Evolutionary conservation across 2,113 vertebrate species (phyloP).

Genomic region (Psittacula cyanocephala): DNA sequence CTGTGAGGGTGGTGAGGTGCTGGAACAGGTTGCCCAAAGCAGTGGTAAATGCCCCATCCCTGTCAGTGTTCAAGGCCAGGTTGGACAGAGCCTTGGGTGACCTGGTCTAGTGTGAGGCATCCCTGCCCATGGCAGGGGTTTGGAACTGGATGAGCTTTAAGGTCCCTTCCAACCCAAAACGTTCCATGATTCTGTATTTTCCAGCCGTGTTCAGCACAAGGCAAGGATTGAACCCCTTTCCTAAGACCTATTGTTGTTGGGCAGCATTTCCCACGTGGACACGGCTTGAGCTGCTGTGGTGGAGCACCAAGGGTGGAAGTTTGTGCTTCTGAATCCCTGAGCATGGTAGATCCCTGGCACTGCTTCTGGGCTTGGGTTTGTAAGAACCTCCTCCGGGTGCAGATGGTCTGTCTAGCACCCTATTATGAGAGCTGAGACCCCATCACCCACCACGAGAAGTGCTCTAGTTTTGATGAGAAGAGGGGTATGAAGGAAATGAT

Average conservation of each 20-base stretch:
- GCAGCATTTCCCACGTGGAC: neutral
- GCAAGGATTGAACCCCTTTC: neutral
- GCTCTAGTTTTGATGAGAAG: neutral
- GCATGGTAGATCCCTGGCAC: neutral
- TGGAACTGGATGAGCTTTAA: neutral
- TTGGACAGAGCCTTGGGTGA: neutral
- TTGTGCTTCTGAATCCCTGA: neutral
- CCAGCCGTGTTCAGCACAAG: neutral
- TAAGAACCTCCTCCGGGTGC: neutral
- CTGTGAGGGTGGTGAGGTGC: neutral
- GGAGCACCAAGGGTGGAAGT: neutral
- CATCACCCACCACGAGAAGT: constrained; percentile 43
- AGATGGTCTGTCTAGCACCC: constrained; percentile 65
- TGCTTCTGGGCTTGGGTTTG: neutral
- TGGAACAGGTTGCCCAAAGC: neutral
- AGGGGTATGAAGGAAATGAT: neutral
- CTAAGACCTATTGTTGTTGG: neutral
- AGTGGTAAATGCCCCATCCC: neutral
- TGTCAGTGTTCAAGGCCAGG: too few species aligned
- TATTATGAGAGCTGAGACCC: constrained; percentile 48
- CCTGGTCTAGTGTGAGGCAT: neutral
- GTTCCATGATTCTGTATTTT: neutral
- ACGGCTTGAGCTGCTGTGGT: neutral
- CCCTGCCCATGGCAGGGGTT: neutral
- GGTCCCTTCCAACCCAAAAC: neutral